Base-by-base conservation (phyloP, 1,140 invertebrate genomes). In the Panagrolaimus sp. region DNA sequence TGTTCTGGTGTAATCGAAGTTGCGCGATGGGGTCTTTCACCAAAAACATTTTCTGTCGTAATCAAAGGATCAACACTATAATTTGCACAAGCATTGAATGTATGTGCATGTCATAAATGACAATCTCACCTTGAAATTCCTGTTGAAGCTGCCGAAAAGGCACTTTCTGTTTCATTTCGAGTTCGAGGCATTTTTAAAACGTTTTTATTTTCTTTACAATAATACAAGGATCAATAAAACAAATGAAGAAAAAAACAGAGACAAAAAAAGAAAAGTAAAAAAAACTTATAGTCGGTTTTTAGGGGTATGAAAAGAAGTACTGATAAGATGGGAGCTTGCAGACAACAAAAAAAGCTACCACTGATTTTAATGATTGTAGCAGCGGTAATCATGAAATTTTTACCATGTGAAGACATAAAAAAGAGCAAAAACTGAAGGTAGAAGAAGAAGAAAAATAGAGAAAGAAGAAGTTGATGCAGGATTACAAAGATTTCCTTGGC, bases 1-100 rank as follows among this genome's bases (percentile, higher is more conserved):
- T 80, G 70, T 48, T 80, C 75, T 1, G 77, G 65, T 16, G 66
- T 57, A 27, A 57, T 57, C 1, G 51, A 57, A 16, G 51, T 57
- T 25, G 20, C 27, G 51, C 51, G 20, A 27, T 57, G 51, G 1
- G 51, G 51, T 1, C 51, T 20, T 23, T 57, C 51, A 25, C 51
- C 51, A 16, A 57, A 57, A 3, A 57, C 51, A 57, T 57, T 57
- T 57, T 57, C 51, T 0, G 51, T 57, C 0, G 51, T 57, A 16
- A 57, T 57, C n/a, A 57, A 23, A 9, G 51, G 51, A 16, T 57
- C 51, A 57, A 57, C 51, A 57, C 51, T 57, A 27, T n/a, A 57
- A n/a, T n/a, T n/a, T n/a, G n/a, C n/a, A n/a, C n/a, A n/a, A n/a
- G n/a, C n/a, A n/a, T n/a, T n/a, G n/a, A n/a, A n/a, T n/a, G n/a